Evolutionary conservation across 1,140 invertebrate genomes (phyloP).

Genomic region (Drosophila kurseongensis): DNA sequence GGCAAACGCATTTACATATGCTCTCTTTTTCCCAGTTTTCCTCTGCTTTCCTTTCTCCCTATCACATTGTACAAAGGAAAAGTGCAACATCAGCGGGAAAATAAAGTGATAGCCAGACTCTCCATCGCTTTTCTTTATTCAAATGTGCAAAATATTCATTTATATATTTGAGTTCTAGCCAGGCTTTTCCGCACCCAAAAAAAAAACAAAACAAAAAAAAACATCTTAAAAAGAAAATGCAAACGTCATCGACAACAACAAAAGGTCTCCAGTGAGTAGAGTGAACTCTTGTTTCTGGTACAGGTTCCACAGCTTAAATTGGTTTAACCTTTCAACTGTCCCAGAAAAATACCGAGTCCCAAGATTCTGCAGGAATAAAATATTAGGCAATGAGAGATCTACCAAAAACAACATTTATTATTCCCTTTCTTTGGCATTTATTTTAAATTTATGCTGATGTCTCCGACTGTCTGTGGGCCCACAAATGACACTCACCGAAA

Average conservation of each 20-base stretch:
- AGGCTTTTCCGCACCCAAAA: slow-evolving; percentile 16
- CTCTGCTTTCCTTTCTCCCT: background rate
- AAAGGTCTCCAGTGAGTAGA: slow-evolving; percentile 18
- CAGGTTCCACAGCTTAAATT: slow-evolving; percentile 50
- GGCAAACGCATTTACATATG: slow-evolving; percentile 73
- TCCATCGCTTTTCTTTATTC: slow-evolving; percentile 51
- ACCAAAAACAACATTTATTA: slow-evolving; percentile 69
- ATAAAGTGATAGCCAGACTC: slow-evolving; percentile 67
- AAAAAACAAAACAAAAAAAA: slow-evolving; percentile 1
- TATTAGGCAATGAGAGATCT: slow-evolving; percentile 40
- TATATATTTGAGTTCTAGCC: slow-evolving; percentile 46
- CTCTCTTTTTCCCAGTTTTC: background rate
- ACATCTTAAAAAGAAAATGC: slow-evolving; percentile 64
- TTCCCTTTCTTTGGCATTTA: slow-evolving; percentile 77
- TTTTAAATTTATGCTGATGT: slow-evolving; percentile 83
- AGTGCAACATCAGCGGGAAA: slow-evolving; percentile 72
- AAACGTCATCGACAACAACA: slow-evolving; percentile 71
- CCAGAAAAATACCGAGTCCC: background rate
- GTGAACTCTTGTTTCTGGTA: slow-evolving; percentile 41
- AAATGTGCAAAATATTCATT: slow-evolving; percentile 77
- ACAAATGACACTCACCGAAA: slow-evolving; percentile 28
- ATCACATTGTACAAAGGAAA: slow-evolving; percentile 48
- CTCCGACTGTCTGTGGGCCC: slow-evolving; percentile 58
- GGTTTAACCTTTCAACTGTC: slow-evolving; percentile 65
- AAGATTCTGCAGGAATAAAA: slow-evolving; percentile 43